These are phyloP conservation scores for Apodemia mormo DNA, from an alignment of 2,888 invertebrate species.

Conservation along the genomic window DNA sequence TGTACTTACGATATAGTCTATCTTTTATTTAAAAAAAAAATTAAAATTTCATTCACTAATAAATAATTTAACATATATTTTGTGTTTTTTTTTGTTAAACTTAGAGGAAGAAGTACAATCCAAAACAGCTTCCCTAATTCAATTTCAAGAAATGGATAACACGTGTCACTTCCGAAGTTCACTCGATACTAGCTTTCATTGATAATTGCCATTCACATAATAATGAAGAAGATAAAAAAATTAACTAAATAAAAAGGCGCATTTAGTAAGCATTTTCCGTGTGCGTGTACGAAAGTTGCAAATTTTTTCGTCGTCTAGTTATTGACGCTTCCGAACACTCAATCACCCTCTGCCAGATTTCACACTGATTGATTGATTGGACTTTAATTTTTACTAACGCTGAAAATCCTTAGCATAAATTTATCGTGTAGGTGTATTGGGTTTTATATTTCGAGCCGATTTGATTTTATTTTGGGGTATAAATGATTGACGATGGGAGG, in stretches of 20 bases:
- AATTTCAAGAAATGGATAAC: no score
- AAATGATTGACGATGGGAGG: conserved; percentile 12
- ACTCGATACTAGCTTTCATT: no score
- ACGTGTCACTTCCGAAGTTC: no score
- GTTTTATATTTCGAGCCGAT: conserved; percentile 13
- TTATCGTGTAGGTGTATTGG: conserved; percentile 19
- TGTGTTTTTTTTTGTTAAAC: no score
- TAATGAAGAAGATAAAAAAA: no score
- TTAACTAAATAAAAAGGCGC: conserved; percentile 6
- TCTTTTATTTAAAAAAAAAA: no score
- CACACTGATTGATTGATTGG: conserved; percentile 61
- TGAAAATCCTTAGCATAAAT: conserved; percentile 25
- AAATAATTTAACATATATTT: no score
- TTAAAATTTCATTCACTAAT: no score
- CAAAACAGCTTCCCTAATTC: no score
- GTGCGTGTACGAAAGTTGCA: conserved; percentile 36
- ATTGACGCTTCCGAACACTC: conserved; percentile 48
- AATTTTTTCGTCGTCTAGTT: conserved; percentile 46
- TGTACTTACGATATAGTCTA: no score
- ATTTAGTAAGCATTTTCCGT: conserved; percentile 21
- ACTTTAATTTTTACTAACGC: conserved; percentile 50
- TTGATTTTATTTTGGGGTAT: conserved; percentile 16
- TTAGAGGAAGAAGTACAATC: no score
- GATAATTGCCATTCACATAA: no score
- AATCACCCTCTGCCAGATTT: conserved; percentile 55